These are phyloP conservation scores for Peromyscus polionotus DNA, from an alignment of 2,113 vertebrate genomes.

Conservation along the genomic window DNA sequence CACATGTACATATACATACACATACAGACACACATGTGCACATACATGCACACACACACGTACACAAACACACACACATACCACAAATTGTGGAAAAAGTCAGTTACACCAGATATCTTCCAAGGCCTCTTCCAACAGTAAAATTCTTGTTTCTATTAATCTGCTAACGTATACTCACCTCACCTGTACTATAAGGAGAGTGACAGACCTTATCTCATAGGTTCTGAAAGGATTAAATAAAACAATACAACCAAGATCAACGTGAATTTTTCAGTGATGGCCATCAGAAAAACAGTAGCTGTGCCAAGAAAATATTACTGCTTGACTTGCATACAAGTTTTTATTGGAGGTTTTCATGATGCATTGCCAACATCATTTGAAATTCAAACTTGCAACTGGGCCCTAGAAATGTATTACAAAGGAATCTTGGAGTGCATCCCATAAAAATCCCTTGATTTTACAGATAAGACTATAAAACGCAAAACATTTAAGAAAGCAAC, in stretches of 20 bases:
- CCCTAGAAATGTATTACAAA: background rate
- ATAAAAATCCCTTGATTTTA: background rate
- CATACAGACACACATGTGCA: fast-evolving
- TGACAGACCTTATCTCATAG: background rate
- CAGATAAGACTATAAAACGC: background rate
- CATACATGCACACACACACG: background rate
- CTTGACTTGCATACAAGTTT: background rate
- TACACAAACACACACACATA: background rate
- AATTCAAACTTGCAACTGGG: background rate
- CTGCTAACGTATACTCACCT: background rate
- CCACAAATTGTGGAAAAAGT: background rate
- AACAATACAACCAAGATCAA: background rate
- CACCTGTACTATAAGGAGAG: background rate
- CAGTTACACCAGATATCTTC: background rate
- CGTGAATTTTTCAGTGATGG: background rate
- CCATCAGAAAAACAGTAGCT: background rate
- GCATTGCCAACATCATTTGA: background rate
- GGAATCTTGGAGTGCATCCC: background rate
- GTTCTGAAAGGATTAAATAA: background rate
- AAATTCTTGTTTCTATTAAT: background rate
- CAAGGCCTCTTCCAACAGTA: background rate
- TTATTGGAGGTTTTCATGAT: background rate
- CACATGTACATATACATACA: background rate
- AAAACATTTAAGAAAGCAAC: background rate
- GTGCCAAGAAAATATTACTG: constrained; percentile 10